Percentiles rank a stretch among this genome's conserved stretches.
phyloP scores from a whole-genome alignment of 2,797 vertebrate genomes.

The Pipistrellus pygmaeus region DNA sequence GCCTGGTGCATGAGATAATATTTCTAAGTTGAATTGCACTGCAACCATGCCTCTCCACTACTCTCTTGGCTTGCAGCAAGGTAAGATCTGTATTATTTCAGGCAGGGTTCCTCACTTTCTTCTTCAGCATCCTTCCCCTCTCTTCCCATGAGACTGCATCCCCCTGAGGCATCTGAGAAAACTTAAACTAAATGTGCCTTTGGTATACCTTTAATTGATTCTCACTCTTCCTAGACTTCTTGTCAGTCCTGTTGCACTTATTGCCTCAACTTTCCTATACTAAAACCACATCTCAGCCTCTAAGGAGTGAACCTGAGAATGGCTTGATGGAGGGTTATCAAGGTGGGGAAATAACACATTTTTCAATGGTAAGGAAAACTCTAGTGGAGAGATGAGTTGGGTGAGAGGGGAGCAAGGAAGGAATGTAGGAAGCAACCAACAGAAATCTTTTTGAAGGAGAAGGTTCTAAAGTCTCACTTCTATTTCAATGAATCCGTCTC shows the following conservation, averaged over 20 bases:
- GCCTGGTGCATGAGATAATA: too few species aligned
- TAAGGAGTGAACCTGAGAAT: background rate
- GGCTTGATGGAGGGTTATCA: background rate
- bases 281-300: background rate
- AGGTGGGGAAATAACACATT: background rate
- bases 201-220: background rate
- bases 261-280: background rate
- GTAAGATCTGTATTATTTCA: background rate
- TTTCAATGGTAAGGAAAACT: background rate
- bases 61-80: background rate
- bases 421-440: background rate
- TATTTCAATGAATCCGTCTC: background rate
- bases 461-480: background rate
- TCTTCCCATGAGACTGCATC: background rate
- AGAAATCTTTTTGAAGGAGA: slow-evolving; percentile 35
- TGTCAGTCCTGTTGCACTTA: background rate
- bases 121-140: background rate
- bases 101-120: background rate
- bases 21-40: too few species aligned
- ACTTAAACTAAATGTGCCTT: background rate
- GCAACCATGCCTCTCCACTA: background rate
- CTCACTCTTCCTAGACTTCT: background rate
- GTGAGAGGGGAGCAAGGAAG: background rate
- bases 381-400: background rate
- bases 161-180: background rate